These are phyloP conservation scores for Lagopus leucura DNA, from an alignment of 2,113 vertebrate species.

Conservation along the genomic window DNA sequence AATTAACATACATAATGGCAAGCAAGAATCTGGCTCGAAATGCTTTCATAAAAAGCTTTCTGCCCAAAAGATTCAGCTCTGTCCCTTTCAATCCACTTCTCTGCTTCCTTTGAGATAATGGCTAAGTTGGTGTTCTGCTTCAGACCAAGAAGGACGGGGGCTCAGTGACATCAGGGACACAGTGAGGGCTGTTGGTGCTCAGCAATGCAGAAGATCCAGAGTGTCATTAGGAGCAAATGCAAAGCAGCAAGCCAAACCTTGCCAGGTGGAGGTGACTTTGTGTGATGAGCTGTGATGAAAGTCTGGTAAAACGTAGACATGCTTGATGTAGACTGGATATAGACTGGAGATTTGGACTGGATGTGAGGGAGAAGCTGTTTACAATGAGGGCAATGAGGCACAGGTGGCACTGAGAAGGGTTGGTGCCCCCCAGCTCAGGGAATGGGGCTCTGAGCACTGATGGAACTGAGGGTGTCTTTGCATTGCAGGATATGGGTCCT, in stretches of 20 bases:
- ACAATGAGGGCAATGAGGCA: too few species aligned
- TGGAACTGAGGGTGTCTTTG: too few species aligned
- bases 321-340: too few species aligned
- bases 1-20: neutral
- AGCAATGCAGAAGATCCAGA: neutral
- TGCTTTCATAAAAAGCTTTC: neutral
- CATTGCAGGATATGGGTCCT: too few species aligned
- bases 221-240: neutral
- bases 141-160: too few species aligned
- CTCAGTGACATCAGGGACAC: neutral
- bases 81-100: neutral
- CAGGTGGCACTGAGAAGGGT: too few species aligned
- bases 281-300: too few species aligned
- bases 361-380: too few species aligned
- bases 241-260: neutral
- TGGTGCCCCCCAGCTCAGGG: too few species aligned
- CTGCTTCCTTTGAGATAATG: neutral
- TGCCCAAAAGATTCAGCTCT: neutral
- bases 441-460: too few species aligned
- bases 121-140: neutral
- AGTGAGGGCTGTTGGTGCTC: neutral
- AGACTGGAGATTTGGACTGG: too few species aligned
- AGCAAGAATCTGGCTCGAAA: neutral
- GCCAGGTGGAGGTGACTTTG: neutral
- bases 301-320: too few species aligned